phyloP scores from a whole-genome alignment of 2,113 vertebrate genomes.

The Accipiter cooperii region DNA sequence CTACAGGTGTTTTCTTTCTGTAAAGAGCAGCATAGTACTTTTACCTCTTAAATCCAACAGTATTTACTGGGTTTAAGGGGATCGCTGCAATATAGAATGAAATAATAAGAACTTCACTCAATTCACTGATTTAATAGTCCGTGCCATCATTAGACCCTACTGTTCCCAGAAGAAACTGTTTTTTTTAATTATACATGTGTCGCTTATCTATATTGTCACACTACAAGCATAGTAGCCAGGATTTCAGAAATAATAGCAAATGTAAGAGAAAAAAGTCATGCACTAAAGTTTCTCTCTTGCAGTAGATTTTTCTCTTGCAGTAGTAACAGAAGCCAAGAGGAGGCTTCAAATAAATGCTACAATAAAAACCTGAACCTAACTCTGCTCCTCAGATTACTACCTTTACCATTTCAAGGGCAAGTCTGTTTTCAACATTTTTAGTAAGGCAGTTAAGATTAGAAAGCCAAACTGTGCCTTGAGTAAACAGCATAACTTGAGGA shows the following conservation, averaged over 20 bases:
- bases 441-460: not conserved
- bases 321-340: not conserved
- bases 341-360: not conserved
- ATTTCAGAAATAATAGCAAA: not conserved
- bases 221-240: not conserved
- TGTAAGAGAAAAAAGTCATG: not conserved
- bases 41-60: accelerated
- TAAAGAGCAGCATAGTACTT: not conserved
- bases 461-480: not conserved
- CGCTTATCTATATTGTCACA: not conserved
- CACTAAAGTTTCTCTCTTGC: too few species aligned
- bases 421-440: not conserved
- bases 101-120: not conserved
- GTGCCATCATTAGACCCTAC: too few species aligned
- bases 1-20: not conserved
- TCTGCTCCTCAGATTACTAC: not conserved
- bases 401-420: not conserved
- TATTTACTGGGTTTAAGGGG: not conserved
- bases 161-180: not conserved
- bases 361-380: not conserved
- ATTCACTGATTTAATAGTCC: not conserved
- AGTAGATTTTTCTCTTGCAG: not conserved
- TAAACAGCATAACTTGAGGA: not conserved
- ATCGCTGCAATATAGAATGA: not conserved
- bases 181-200: not conserved